Evolutionary conservation across 2,797 vertebrate genomes (phyloP).

Genomic region (Steatocranus sp.): DNA sequence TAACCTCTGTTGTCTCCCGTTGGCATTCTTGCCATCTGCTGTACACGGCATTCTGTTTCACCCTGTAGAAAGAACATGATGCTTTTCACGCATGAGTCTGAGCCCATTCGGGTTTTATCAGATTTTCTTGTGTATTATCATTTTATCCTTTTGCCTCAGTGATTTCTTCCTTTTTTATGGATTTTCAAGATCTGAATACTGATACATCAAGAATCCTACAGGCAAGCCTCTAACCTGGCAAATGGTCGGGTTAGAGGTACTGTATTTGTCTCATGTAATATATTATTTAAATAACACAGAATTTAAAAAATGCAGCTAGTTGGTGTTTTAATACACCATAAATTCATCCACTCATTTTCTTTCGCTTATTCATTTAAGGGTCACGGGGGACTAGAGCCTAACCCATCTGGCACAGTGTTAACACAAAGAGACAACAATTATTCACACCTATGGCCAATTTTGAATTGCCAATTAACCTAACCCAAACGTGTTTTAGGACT

Average conservation of each 20-base stretch:
- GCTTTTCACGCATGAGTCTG: background rate
- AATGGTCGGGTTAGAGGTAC: background rate
- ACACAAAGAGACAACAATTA: background rate
- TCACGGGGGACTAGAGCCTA: background rate
- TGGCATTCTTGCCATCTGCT: conserved; percentile 57
- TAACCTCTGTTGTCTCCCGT: conserved; percentile 56
- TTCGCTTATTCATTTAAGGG: background rate
- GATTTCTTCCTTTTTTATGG: background rate
- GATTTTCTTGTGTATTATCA: background rate
- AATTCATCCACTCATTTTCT: background rate
- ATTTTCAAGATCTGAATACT: background rate
- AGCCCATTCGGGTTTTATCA: background rate
- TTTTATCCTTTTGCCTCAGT: background rate
- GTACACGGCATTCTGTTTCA: conserved; percentile 29
- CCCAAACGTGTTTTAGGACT: background rate
- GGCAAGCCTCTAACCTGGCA: background rate
- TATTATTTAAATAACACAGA: background rate
- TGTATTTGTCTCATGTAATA: background rate
- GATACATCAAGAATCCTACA: background rate
- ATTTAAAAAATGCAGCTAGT: background rate
- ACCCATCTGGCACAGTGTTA: background rate
- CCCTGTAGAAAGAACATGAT: conserved; percentile 12
- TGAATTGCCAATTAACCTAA: background rate
- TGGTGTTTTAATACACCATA: background rate
- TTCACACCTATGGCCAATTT: background rate